Evolutionary conservation across 1,140 invertebrate species (phyloP).

Genomic region (Thereuonema tuberculata): DNA sequence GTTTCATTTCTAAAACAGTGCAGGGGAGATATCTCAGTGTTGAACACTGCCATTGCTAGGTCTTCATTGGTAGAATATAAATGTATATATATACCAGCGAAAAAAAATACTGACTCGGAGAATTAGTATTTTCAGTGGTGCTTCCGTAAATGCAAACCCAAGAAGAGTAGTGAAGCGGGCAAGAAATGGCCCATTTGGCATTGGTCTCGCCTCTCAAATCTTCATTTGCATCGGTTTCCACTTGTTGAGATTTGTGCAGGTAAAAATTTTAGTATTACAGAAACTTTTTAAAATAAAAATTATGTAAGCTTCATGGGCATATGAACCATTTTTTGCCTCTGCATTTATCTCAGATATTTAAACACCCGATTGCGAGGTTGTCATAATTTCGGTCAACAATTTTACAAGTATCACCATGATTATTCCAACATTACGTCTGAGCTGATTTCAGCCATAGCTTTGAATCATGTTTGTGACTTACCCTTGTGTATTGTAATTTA

Average conservation of each 20-base stretch:
- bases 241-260: background rate
- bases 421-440: slow-evolving; percentile 1
- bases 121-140: too few species aligned
- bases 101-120: too few species aligned
- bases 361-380: background rate
- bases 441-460: slow-evolving; percentile 12
- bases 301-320: slow-evolving; percentile 1
- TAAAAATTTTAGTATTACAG: background rate
- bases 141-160: too few species aligned
- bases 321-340: slow-evolving; percentile 5
- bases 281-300: background rate
- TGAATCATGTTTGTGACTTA: slow-evolving; percentile 12
- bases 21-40: too few species aligned
- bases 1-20: too few species aligned
- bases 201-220: too few species aligned
- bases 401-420: slow-evolving; percentile 8
- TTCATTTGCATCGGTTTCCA: too few species aligned
- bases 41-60: too few species aligned
- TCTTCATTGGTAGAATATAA: too few species aligned
- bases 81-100: too few species aligned
- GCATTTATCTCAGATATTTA: slow-evolving; percentile 8
- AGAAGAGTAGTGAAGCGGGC: too few species aligned
- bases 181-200: too few species aligned
- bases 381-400: background rate
- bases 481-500: slow-evolving; percentile 13